phyloP scores from a whole-genome alignment of 1,140 invertebrate species.

The Drosophila persimilis region DNA sequence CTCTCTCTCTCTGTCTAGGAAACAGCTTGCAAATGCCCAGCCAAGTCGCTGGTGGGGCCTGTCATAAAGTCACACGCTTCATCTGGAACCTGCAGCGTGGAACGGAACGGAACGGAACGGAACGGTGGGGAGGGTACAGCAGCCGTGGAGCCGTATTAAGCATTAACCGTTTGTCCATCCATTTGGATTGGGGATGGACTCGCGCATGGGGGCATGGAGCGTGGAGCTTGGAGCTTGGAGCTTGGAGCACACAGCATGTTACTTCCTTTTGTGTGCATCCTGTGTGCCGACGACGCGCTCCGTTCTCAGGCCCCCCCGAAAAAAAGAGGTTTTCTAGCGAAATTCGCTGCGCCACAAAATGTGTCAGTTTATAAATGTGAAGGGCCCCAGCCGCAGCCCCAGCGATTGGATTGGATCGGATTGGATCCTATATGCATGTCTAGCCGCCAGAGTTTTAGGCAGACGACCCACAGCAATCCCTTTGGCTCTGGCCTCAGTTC shows the following conservation, averaged over 20 bases:
- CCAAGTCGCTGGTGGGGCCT: constrained; percentile 13
- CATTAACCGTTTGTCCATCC: constrained; percentile 12
- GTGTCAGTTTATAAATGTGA: constrained; percentile 69
- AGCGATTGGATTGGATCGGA: too few species aligned
- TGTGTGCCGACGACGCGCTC: constrained; percentile 52
- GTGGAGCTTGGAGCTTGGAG: not conserved
- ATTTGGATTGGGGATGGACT: constrained; percentile 16
- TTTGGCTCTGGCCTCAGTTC: constrained; percentile 29
- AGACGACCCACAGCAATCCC: too few species aligned
- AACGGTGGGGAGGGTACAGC: too few species aligned
- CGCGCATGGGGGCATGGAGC: constrained; percentile 16
- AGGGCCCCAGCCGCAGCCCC: constrained; percentile 11
- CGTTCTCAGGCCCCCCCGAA: constrained; percentile 53
- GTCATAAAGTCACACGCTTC: constrained; percentile 70
- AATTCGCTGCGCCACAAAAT: constrained; percentile 66
- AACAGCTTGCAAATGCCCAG: too few species aligned
- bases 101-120: not conserved
- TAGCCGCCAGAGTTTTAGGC: constrained; percentile 35
- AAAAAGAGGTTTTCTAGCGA: constrained; percentile 66
- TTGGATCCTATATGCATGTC: constrained; percentile 49
- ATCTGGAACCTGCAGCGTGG: constrained; percentile 8
- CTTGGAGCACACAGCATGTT: constrained; percentile 61
- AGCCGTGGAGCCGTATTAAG: not conserved
- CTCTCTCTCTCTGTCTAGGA: not conserved
- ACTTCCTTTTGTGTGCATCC: constrained; percentile 74